A percentile compares a stretch with the other conserved stretches of the same genome.
phyloP scores from a whole-genome alignment of 2,888 invertebrate genomes.

The Minunthozetes semirufus region DNA sequence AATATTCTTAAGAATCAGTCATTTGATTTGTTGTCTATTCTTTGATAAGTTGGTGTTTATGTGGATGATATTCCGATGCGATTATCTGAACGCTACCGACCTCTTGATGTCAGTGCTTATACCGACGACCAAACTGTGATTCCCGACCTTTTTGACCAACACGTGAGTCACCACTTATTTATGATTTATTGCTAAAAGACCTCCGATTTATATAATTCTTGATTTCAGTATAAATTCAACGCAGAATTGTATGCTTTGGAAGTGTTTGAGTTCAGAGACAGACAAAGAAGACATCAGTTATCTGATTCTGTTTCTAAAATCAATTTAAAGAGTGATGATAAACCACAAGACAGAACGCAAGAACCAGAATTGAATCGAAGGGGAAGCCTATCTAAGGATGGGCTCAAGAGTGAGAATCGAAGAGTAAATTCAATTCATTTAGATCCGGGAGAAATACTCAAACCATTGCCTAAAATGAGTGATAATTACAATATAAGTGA shows the following conservation, averaged over 20 bases:
- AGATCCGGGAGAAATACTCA: constrained; percentile 33
- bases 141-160: constrained; percentile 9
- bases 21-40: background rate
- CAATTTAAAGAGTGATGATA: background rate
- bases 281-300: constrained; percentile 20
- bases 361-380: background rate
- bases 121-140: background rate
- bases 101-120: constrained; percentile 24
- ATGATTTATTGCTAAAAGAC: too few species aligned
- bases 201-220: background rate
- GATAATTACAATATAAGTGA: constrained; percentile 21
- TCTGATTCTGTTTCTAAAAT: background rate
- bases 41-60: constrained; percentile 24
- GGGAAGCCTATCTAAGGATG: background rate
- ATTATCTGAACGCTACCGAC: constrained; percentile 29
- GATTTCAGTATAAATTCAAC: constrained; percentile 34
- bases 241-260: constrained; percentile 33
- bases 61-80: constrained; percentile 36
- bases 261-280: constrained; percentile 25
- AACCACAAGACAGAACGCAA: background rate
- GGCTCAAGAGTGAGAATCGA: background rate
- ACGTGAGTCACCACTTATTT: background rate
- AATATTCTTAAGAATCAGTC: background rate
- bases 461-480: constrained; percentile 24
- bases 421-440: constrained; percentile 9